Conservation (phyloP, 2,113 vertebrate genomes). For the Callopanchax toddi region DNA sequence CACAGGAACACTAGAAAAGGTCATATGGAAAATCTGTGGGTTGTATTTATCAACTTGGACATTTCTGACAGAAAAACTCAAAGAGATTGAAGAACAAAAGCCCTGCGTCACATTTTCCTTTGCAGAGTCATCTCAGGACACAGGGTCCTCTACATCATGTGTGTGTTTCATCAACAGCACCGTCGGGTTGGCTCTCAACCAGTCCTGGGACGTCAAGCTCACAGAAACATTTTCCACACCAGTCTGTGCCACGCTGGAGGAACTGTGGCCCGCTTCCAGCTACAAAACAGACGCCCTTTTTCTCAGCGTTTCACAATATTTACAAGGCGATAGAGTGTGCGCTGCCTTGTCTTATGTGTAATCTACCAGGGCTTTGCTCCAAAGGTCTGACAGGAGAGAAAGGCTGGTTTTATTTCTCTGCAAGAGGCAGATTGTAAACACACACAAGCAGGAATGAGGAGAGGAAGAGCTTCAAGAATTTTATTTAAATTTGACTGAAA, state of each 20-base stretch:
- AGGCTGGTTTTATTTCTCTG: slow-evolving; percentile 19
- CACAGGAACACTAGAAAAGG: slow-evolving; percentile 15
- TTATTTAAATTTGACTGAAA: slow-evolving; percentile 65
- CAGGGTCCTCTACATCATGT: neutral
- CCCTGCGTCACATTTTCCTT: slow-evolving; percentile 3
- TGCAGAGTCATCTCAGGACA: neutral
- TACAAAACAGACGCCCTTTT: slow-evolving; percentile 14
- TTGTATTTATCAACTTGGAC: slow-evolving; percentile 1
- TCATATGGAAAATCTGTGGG: slow-evolving; percentile 20
- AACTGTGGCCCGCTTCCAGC: slow-evolving; percentile 18
- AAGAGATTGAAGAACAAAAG: neutral
- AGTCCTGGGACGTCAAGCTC: slow-evolving; percentile 12
- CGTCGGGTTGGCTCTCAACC: slow-evolving; percentile 23
- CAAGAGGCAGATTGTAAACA: neutral
- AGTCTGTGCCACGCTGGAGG: slow-evolving; percentile 19
- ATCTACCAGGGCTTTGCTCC: slow-evolving; percentile 1
- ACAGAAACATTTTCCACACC: slow-evolving; percentile 13
- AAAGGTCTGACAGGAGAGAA: neutral
- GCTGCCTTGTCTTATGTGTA: slow-evolving; percentile 5
- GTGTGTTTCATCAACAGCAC: slow-evolving; percentile 19
- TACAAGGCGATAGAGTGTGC: neutral
- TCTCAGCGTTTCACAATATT: slow-evolving; percentile 4
- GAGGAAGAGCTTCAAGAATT: slow-evolving; percentile 33
- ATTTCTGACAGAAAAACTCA: slow-evolving; percentile 27
- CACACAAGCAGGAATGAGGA: slow-evolving; percentile 27